Evolutionary conservation across 1,140 invertebrate genomes (phyloP).

Genomic region (Bathynomus jamesi): DNA sequence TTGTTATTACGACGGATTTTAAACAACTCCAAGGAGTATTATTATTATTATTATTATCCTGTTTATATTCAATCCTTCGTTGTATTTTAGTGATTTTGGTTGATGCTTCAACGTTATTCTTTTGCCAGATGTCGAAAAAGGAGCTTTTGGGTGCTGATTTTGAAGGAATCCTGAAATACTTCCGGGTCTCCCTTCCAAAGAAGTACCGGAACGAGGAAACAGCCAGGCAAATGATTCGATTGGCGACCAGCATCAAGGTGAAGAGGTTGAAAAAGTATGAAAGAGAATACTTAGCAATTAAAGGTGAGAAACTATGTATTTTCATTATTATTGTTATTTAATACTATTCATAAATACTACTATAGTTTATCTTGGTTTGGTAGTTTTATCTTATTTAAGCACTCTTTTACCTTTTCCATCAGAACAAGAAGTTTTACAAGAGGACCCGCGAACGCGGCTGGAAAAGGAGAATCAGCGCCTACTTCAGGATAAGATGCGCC

Average conservation of each 20-base stretch:
- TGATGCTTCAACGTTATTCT: too few species aligned
- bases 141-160: slow-evolving; percentile 94
- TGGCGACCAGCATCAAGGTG: slow-evolving; percentile 82
- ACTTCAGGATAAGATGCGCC: slow-evolving; percentile 48
- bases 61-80: too few species aligned
- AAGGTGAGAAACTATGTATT: slow-evolving; percentile 63
- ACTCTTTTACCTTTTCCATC: not conserved
- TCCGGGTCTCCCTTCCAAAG: slow-evolving; percentile 90
- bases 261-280: slow-evolving; percentile 95
- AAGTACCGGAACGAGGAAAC: slow-evolving; percentile 86
- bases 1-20: too few species aligned
- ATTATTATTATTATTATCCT: too few species aligned
- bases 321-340: too few species aligned
- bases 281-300: slow-evolving; percentile 75
- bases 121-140: slow-evolving; percentile 71
- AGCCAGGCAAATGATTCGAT: slow-evolving; percentile 77
- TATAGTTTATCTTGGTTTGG: too few species aligned
- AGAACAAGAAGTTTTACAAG: slow-evolving; percentile 29
- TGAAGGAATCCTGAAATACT: slow-evolving; percentile 86
- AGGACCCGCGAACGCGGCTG: slow-evolving; percentile 43
- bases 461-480: slow-evolving; percentile 52
- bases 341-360: too few species aligned
- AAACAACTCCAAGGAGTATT: too few species aligned
- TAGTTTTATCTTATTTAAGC: too few species aligned
- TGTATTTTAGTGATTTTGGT: too few species aligned